A percentile compares a stretch with the other conserved stretches of the same genome.
phyloP scores from a whole-genome alignment of 1,140 invertebrate species.

The Drosophila neocordata region DNA sequence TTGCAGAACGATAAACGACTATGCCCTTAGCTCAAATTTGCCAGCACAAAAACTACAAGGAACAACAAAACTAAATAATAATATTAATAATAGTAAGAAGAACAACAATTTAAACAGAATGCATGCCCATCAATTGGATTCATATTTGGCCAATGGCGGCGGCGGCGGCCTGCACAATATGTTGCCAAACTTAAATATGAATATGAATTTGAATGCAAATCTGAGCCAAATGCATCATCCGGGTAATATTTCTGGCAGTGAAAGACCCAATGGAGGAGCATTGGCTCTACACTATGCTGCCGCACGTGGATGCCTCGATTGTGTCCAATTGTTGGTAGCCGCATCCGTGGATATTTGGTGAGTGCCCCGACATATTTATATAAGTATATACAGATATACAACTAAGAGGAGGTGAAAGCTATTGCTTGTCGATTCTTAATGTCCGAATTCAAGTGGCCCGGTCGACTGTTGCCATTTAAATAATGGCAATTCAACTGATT shows the following conservation, averaged over 20 bases:
- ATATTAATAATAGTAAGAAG: slow-evolving; percentile 36
- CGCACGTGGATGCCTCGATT: slow-evolving; percentile 91
- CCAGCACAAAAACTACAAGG: slow-evolving; percentile 39
- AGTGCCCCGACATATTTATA: slow-evolving; percentile 71
- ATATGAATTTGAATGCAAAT: slow-evolving; percentile 11
- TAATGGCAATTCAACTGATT: slow-evolving; percentile 9
- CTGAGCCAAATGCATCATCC: slow-evolving; percentile 65
- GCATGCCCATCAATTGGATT: slow-evolving; percentile 72
- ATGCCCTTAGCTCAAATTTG: slow-evolving; percentile 65
- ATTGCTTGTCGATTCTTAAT: slow-evolving; percentile 27
- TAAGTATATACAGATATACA: neutral
- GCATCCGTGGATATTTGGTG: slow-evolving; percentile 90
- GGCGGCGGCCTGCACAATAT: slow-evolving; percentile 35
- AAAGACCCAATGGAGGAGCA: slow-evolving; percentile 83
- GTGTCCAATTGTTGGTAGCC: slow-evolving; percentile 90
- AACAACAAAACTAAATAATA: slow-evolving; percentile 25
- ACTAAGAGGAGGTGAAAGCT: slow-evolving; percentile 38
- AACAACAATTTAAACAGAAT: slow-evolving; percentile 55
- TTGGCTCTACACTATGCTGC: slow-evolving; percentile 93
- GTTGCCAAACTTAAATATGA: slow-evolving; percentile 36
- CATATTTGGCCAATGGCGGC: slow-evolving; percentile 57
- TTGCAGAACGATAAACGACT: slow-evolving; percentile 70
- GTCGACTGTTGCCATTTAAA: neutral
- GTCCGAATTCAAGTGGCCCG: slow-evolving; percentile 13
- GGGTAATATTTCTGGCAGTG: slow-evolving; percentile 76